Evolutionary conservation across 1,140 invertebrate species (phyloP).

Genomic region (Euura lappo): DNA sequence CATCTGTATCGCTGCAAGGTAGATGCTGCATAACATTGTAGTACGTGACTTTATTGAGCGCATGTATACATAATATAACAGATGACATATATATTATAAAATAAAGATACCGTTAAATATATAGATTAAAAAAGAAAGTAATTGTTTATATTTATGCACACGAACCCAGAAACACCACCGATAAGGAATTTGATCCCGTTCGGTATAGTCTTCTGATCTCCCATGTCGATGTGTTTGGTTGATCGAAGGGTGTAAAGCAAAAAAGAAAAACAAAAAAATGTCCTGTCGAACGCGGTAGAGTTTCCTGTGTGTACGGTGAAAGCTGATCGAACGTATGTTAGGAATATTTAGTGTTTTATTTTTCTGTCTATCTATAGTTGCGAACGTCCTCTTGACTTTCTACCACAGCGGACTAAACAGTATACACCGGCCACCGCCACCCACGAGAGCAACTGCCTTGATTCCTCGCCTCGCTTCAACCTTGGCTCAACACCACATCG

Average conservation of each 20-base stretch:
- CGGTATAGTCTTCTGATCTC: slow-evolving; percentile 54
- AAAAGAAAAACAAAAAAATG: neutral
- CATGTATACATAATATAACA: too few relatives aligned
- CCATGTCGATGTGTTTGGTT: slow-evolving; percentile 6
- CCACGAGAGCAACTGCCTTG: neutral
- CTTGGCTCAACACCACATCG: neutral
- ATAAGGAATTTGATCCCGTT: slow-evolving; percentile 72
- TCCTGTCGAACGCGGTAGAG: neutral
- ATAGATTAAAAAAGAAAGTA: too few relatives aligned
- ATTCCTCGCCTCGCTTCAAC: neutral
- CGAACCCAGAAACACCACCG: slow-evolving; percentile 74
- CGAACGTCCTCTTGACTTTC: neutral
- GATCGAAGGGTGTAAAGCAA: neutral
- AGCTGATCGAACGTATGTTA: neutral
- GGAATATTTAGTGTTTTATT: neutral
- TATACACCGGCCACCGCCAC: neutral
- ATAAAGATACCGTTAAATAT: too few relatives aligned
- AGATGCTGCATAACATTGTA: too few relatives aligned
- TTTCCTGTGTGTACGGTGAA: neutral
- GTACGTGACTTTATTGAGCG: too few relatives aligned
- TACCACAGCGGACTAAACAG: neutral
- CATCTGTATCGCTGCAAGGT: too few relatives aligned
- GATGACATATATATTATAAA: too few relatives aligned
- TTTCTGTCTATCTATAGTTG: too few relatives aligned
- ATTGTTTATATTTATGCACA: slow-evolving; percentile 15